Conservation (phyloP, 2,888 invertebrate species). For the Leistus spinibarbis region DNA sequence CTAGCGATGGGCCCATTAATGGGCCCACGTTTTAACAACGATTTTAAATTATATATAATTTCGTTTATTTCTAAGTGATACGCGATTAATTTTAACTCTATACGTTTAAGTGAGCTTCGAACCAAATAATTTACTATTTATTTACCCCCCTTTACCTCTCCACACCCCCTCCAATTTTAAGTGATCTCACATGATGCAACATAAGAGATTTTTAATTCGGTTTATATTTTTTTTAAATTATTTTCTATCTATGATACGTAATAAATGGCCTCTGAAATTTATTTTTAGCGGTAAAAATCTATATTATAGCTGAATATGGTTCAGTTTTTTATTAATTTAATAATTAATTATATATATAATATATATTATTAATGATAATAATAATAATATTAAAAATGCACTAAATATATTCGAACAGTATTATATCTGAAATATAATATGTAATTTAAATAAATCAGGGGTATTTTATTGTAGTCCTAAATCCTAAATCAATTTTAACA, state of each 20-base stretch:
- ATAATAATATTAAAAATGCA: slow-evolving; percentile 20
- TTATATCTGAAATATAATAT: slow-evolving; percentile 28
- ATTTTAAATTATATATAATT: slow-evolving; percentile 9
- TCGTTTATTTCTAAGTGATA: background rate
- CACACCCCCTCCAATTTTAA: background rate
- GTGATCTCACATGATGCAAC: slow-evolving; percentile 2
- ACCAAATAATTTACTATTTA: slow-evolving; percentile 18
- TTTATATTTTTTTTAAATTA: background rate
- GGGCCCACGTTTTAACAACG: slow-evolving; percentile 6
- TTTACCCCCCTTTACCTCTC: background rate
- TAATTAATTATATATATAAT: background rate
- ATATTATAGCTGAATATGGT: slow-evolving; percentile 15
- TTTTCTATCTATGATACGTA: slow-evolving; percentile 15
- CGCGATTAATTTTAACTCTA: background rate
- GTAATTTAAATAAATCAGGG: slow-evolving; percentile 12
- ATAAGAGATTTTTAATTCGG: background rate
- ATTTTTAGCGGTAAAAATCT: slow-evolving; percentile 15
- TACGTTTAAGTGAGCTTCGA: slow-evolving; percentile 2
- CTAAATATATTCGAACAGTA: slow-evolving; percentile 26
- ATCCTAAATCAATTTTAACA: background rate
- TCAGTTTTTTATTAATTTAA: slow-evolving; percentile 2
- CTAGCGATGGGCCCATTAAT: background rate
- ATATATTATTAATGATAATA: slow-evolving; percentile 13
- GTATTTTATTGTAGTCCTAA: background rate
- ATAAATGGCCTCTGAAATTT: slow-evolving; percentile 14